A percentile compares a stretch with the other conserved stretches of the same genome.
phyloP scores from a whole-genome alignment of 2,888 invertebrate species.

The Drosophila infuscata region DNA sequence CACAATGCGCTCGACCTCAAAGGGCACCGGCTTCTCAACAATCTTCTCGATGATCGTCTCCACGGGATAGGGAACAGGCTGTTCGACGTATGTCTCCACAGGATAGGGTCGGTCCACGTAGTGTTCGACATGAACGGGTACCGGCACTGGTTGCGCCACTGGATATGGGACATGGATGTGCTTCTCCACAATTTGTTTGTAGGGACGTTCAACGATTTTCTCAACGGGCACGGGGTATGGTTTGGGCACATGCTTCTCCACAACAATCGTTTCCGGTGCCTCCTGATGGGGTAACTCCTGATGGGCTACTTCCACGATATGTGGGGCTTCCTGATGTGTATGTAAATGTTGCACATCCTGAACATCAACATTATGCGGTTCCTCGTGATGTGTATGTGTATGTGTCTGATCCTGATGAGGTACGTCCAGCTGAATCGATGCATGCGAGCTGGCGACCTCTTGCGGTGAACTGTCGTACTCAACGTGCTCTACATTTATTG shows the following conservation, averaged over 20 bases:
- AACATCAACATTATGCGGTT: neutral
- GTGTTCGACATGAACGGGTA: slow-evolving; percentile 85
- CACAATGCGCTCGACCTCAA: slow-evolving; percentile 86
- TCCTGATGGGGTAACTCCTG: slow-evolving; percentile 9
- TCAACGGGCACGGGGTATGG: slow-evolving; percentile 84
- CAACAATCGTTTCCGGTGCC: slow-evolving; percentile 36
- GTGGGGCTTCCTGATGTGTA: neutral
- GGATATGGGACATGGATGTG: slow-evolving; percentile 85
- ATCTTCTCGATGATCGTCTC: slow-evolving; percentile 86
- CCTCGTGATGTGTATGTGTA: neutral
- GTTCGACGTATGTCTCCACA: slow-evolving; percentile 85
- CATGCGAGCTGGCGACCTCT: slow-evolving; percentile 52
- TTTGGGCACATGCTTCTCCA: slow-evolving; percentile 85
- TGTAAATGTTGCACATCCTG: neutral
- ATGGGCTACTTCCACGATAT: neutral
- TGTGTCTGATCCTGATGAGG: slow-evolving; percentile 6
- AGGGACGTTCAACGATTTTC: slow-evolving; percentile 85
- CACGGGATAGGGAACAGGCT: slow-evolving; percentile 85
- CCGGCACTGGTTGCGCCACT: slow-evolving; percentile 86
- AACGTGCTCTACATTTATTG: slow-evolving; percentile 72
- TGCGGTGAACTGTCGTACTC: slow-evolving; percentile 65
- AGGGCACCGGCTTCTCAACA: slow-evolving; percentile 86
- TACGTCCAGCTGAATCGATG: slow-evolving; percentile 36
- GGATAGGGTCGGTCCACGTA: slow-evolving; percentile 86
- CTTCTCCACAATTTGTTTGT: slow-evolving; percentile 86